Conservation (phyloP, 53 echinoderm and acorn worm species). For the Actinopyga echinites region DNA sequence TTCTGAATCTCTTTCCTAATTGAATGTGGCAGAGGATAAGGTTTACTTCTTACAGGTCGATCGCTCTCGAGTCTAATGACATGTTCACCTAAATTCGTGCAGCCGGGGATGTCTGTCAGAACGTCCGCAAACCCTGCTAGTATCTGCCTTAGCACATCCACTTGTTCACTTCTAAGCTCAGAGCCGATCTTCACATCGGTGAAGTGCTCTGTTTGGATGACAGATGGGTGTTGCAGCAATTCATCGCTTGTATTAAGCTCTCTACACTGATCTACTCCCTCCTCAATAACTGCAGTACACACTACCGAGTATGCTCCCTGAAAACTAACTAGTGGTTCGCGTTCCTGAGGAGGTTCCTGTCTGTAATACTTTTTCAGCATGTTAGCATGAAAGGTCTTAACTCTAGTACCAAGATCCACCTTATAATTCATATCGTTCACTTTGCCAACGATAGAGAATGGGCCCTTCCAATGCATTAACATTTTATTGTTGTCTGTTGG, state of each 20-base stretch:
- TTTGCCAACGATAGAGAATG: neutral
- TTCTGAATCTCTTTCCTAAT: slow-evolving; percentile 41
- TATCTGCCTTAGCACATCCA: neutral
- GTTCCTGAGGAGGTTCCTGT: neutral
- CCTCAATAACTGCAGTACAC: slow-evolving; percentile 15
- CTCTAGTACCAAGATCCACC: neutral
- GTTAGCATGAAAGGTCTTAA: slow-evolving; percentile 8
- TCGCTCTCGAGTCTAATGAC: slow-evolving; percentile 23
- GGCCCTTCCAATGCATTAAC: slow-evolving; percentile 25
- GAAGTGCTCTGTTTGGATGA: slow-evolving; percentile 8
- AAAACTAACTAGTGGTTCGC: neutral
- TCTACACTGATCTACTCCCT: neutral
- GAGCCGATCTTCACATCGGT: slow-evolving; percentile 13
- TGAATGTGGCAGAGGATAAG: slow-evolving; percentile 60
- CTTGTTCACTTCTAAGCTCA: neutral
- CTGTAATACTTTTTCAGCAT: neutral
- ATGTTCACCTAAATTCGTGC: slow-evolving; percentile 43
- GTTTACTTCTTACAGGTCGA: slow-evolving; percentile 47
- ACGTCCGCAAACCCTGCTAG: slow-evolving; percentile 7
- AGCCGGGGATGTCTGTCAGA: slow-evolving; percentile 55
- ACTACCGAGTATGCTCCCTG: neutral
- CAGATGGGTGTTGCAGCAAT: neutral
- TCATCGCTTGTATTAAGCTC: neutral
- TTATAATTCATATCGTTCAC: slow-evolving; percentile 7
- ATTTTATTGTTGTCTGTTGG: slow-evolving; percentile 7